Conservation (phyloP, 2,113 vertebrate genomes). For the Thomomys bottae region DNA sequence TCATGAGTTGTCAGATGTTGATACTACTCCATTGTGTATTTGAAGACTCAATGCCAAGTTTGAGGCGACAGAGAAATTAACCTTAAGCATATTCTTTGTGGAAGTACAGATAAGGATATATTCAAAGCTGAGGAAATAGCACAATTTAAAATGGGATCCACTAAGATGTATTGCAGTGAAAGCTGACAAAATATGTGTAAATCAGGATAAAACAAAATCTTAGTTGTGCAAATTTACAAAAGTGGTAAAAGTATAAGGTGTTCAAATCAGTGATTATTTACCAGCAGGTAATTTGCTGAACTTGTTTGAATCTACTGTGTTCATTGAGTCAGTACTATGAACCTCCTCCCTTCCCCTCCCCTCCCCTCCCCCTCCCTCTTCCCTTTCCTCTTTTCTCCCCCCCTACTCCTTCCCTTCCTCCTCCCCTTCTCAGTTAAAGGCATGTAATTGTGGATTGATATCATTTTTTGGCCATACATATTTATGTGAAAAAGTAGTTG, state of each 20-base stretch:
- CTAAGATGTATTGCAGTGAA: conserved; percentile 7
- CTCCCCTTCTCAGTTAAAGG: conserved; percentile 59
- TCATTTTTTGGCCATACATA: background rate
- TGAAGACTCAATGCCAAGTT: background rate
- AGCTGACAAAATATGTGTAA: background rate
- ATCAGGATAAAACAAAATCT: background rate
- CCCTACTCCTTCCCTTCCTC: too few species aligned
- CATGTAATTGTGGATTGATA: background rate
- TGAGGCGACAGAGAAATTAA: conserved; percentile 51
- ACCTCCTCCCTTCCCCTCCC: too few species aligned
- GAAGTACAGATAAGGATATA: conserved; percentile 34
- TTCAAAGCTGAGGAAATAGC: conserved; percentile 58
- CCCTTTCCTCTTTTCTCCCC: too few species aligned
- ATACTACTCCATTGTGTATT: conserved; percentile 51
- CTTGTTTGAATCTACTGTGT: background rate
- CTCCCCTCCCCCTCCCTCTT: too few species aligned
- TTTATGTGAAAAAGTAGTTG: conserved; percentile 49
- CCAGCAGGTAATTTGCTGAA: conserved; percentile 34
- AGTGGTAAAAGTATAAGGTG: background rate
- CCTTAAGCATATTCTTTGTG: conserved; percentile 42
- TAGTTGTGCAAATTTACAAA: conserved; percentile 33
- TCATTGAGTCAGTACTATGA: background rate
- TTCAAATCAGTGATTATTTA: conserved; percentile 25
- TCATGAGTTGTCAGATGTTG: conserved; percentile 46
- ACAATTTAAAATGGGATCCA: conserved; percentile 52